phyloP scores from a whole-genome alignment of 2,888 invertebrate genomes.

The Hanleya hanleyi region DNA sequence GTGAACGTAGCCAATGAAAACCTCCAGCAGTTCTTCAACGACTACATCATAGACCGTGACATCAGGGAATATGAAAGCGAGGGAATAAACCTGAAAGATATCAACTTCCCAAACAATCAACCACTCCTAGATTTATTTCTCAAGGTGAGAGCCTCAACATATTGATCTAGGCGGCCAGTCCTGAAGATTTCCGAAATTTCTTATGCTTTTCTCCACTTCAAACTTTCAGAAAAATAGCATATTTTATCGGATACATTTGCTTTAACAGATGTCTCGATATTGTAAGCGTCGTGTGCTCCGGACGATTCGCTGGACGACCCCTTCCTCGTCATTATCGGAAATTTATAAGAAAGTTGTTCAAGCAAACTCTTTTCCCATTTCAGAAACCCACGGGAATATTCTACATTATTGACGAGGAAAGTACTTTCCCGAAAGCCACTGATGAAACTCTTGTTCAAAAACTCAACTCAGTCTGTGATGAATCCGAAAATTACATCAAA shows the following conservation, averaged over 20 bases:
- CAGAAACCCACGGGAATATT: slow-evolving; percentile 43
- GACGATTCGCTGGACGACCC: too few species aligned
- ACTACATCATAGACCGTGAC: slow-evolving; percentile 66
- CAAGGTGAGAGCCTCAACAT: slow-evolving; percentile 49
- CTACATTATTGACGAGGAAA: slow-evolving; percentile 52
- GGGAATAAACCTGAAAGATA: slow-evolving; percentile 57
- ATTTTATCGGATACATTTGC: too few species aligned
- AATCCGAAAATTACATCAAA: slow-evolving; percentile 19
- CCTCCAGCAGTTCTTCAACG: slow-evolving; percentile 69
- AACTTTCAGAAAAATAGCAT: too few species aligned
- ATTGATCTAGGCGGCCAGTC: too few species aligned
- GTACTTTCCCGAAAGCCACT: slow-evolving; percentile 48
- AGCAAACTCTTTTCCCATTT: too few species aligned
- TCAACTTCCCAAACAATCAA: slow-evolving; percentile 60
- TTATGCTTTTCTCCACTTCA: too few species aligned
- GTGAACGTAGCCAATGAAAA: slow-evolving; percentile 71
- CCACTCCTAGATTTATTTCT: slow-evolving; percentile 61
- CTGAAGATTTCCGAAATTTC: too few species aligned
- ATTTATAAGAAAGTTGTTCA: too few species aligned
- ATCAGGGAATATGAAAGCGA: slow-evolving; percentile 61
- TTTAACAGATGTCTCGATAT: too few species aligned
- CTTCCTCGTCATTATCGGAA: too few species aligned
- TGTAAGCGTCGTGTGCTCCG: too few species aligned
- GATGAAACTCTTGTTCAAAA: slow-evolving; percentile 53
- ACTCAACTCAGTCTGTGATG: slow-evolving; percentile 31